Evolutionary conservation across 2,797 vertebrate species (phyloP), one percentile per base, ranked within the genome.

Genomic region (Delichon dasypus): DNA sequence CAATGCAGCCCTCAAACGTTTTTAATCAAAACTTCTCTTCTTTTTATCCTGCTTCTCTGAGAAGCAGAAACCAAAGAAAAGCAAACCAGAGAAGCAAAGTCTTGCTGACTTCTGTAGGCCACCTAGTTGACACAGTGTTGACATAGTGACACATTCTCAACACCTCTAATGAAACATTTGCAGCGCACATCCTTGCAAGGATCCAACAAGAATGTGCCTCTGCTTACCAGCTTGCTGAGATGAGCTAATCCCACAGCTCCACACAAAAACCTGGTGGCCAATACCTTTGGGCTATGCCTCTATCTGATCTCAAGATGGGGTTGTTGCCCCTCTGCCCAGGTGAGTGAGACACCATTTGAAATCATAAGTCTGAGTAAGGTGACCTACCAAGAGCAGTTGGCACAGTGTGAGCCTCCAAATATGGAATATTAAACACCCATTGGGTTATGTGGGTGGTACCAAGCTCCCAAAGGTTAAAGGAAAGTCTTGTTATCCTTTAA

Each of bases 401-500:
- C 45, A 78, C 19, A 61, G 7, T 16, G 17, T 58, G 25, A 83
- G 19, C 48, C 42, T 71, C 50, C 50, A 51, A 62, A 72, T 16
- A 27, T 2, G 26, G 44, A 85, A 70, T 62, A 84, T 75, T 66
- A 78, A 91, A 51, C 3, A 2, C 45, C 29, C 20, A 42, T 5
- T 36, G 80, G 51, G 76, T 62, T 53, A 71, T 19, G 30, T 44
- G 53, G 13, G 25, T 61, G 55, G 42, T 21, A 64, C 42, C 36
- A 82, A 85, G 23, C 32, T 91, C 76, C 26, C 38, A 76, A 36
- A 64, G 38, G 48, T 73, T 70, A 85, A 85, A 85, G 36, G 8
- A 62, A 90, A 96, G 32, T 58, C 71, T 77, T 77, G n/a, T 73
- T 83, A 74, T 50, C 45, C 74, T 93, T 92, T 71, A 76, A 81